Evolutionary conservation across 2,797 vertebrate species (phyloP).

Genomic region (Psittacula echo): DNA sequence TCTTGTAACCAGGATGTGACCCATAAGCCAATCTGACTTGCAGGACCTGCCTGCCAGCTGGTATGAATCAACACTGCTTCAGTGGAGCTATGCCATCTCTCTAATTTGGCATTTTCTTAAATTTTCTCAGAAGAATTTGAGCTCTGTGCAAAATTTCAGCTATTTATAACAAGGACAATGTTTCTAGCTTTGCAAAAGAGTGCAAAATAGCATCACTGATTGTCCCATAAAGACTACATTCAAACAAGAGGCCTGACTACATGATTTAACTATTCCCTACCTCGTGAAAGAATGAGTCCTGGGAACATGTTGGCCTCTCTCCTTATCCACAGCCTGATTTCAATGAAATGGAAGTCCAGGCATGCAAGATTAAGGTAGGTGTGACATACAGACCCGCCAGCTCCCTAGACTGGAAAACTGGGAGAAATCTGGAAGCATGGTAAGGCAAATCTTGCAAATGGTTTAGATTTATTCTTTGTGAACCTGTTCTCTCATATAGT

Average conservation of each 20-base stretch:
- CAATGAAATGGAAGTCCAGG: background rate
- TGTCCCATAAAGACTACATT: background rate
- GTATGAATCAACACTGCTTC: background rate
- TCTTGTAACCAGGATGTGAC: background rate
- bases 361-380: background rate
- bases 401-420: background rate
- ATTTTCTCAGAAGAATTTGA: background rate
- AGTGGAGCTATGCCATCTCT: background rate
- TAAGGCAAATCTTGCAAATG: background rate
- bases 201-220: background rate
- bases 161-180: background rate
- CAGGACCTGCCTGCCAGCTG: background rate
- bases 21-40: background rate
- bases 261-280: background rate
- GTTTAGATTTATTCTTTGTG: background rate
- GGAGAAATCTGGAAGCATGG: background rate
- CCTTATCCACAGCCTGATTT: background rate
- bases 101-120: background rate
- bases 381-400: background rate
- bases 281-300: background rate
- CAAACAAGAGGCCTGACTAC: background rate
- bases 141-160: background rate
- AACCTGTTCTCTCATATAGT: background rate
- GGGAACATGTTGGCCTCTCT: background rate
- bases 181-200: background rate